Percentiles rank a stretch among this genome's conserved stretches.
phyloP scores from a whole-genome alignment of 2,113 vertebrate species.

The Phylloscopus trochilus region DNA sequence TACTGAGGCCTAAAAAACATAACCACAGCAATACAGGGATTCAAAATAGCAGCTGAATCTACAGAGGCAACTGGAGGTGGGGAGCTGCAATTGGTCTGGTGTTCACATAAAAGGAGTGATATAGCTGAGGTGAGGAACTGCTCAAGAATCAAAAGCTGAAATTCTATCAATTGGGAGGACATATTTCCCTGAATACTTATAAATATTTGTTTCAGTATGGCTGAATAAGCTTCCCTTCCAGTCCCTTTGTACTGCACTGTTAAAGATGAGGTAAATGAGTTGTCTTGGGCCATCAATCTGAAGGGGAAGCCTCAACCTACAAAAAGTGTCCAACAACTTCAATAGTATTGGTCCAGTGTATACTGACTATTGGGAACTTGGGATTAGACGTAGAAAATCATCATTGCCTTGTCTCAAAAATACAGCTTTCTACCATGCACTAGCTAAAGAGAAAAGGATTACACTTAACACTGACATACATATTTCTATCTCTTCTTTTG shows the following conservation, averaged over 20 bases:
- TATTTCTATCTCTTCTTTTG: neutral
- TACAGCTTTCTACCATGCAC: neutral
- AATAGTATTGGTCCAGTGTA: neutral
- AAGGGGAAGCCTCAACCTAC: neutral
- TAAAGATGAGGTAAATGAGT: neutral
- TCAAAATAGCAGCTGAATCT: neutral
- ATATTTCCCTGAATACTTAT: neutral
- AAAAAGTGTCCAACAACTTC: neutral
- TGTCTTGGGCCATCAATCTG: neutral
- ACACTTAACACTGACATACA: neutral
- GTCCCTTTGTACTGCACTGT: neutral
- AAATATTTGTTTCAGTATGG: neutral
- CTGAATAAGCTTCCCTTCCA: neutral
- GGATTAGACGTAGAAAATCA: neutral
- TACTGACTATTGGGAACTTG: neutral
- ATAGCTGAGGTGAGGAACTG: neutral
- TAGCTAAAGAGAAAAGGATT: neutral
- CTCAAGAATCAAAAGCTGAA: neutral
- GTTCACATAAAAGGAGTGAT: neutral
- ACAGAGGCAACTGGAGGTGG: neutral
- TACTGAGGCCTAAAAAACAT: neutral
- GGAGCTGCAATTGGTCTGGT: neutral
- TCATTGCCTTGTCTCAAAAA: neutral
- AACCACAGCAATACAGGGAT: neutral
- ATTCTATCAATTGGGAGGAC: neutral